Evolutionary conservation across 2,113 vertebrate species (phyloP).

Genomic region (Leptobrachium leishanense): DNA sequence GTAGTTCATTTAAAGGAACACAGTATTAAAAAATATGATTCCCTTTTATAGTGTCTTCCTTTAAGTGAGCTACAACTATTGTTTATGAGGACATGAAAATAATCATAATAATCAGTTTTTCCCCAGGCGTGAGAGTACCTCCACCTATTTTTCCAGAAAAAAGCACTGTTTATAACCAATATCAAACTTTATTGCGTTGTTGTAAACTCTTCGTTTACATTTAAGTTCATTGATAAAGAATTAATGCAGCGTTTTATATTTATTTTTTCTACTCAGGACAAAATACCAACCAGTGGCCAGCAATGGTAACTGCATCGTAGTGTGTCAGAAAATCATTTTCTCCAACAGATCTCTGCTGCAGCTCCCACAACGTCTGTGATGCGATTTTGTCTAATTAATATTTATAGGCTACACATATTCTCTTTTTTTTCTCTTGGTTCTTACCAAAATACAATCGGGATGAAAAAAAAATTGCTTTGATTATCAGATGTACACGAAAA

Average conservation of each 20-base stretch:
- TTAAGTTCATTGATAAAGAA: slow-evolving; percentile 36
- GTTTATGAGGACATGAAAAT: no score
- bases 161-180: background rate
- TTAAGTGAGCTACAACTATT: no score
- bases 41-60: no score
- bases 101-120: no score
- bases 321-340: background rate
- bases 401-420: slow-evolving; percentile 5
- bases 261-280: slow-evolving; percentile 4
- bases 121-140: no score
- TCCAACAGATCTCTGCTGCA: background rate
- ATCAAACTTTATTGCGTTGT: background rate
- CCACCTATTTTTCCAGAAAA: no score
- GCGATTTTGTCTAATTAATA: slow-evolving; percentile 34
- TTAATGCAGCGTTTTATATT: background rate
- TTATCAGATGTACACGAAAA: background rate
- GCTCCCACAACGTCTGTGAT: slow-evolving; percentile 4
- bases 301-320: background rate
- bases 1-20: no score
- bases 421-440: background rate
- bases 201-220: background rate
- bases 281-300: slow-evolving; percentile 32
- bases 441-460: background rate
- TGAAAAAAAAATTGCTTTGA: background rate
- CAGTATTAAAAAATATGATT: no score